These are phyloP conservation scores for Mimas tiliae DNA, from an alignment of 2,888 invertebrate species.

Conservation along the genomic window DNA sequence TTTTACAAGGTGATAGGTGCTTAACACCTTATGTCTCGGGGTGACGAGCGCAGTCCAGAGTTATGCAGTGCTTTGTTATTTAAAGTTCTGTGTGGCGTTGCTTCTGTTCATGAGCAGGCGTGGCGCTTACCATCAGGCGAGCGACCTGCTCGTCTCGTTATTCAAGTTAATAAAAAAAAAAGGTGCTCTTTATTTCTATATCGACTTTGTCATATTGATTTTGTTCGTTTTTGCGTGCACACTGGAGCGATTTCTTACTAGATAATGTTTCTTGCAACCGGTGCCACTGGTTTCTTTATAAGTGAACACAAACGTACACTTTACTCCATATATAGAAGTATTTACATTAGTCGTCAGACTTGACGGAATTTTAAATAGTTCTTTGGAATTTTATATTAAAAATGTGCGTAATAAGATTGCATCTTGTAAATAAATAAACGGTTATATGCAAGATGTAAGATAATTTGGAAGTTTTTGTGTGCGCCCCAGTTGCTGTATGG, in stretches of 20 bases:
- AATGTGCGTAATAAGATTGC: not conserved
- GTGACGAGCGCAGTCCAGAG: too few species aligned
- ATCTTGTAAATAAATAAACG: constrained; percentile 1
- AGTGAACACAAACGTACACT: constrained; percentile 37
- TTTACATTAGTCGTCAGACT: constrained; percentile 39
- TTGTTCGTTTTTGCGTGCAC: constrained; percentile 38
- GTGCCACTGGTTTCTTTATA: constrained; percentile 54
- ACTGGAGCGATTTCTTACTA: constrained; percentile 43
- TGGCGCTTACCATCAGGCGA: too few species aligned
- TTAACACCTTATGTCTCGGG: too few species aligned
- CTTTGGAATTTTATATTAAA: constrained; percentile 35
- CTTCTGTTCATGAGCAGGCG: too few species aligned
- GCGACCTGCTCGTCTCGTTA: too few species aligned
- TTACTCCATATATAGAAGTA: constrained; percentile 41
- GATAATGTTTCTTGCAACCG: constrained; percentile 53
- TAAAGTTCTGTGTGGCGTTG: too few species aligned
- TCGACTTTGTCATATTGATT: constrained; percentile 45
- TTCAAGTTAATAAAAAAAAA: too few species aligned
- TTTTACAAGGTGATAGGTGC: too few species aligned
- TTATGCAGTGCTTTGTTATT: too few species aligned
- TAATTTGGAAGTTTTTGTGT: not conserved
- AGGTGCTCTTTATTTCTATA: constrained; percentile 36
- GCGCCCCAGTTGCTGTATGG: not conserved
- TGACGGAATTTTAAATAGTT: constrained; percentile 45
- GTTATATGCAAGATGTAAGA: not conserved